Evolutionary conservation across 2,888 invertebrate species (phyloP), one percentile per base, ranked within the genome.

Genomic region (Camponotus fellah): DNA sequence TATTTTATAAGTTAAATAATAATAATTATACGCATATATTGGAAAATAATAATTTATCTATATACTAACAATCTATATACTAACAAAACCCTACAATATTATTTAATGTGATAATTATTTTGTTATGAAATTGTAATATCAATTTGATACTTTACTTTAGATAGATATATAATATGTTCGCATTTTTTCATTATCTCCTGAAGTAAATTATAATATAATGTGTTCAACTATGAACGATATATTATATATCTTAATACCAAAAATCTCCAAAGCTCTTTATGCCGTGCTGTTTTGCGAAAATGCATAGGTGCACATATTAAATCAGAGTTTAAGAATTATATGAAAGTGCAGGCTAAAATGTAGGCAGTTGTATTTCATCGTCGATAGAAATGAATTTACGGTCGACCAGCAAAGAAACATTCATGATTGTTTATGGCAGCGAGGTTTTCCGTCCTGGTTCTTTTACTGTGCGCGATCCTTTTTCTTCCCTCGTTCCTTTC

Each of bases 381-480:
- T 89, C 85, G 90, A 90, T 90, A 86, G 60, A 91, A 91, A 91
- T 91, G 91, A 92, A 93, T 93, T 93, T 93, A 93, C 83, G 89
- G 71, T 72, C 53, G 46, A 49, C 81, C 71, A 79, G 85, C 84
- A 84, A 90, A 89, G 86, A 89, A 92, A 90, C 90, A 90, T 92
- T 92, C 89, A 91, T 90, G 91, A 92, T 93, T 93, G 92, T 93
- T 93, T 92, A 92, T 83, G 72, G 85, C 68, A 62, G 72, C 76
- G 64, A 72, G 86, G 84, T 81, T 75, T 85, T 85, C 84, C 76
- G 37, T 46, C 46, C 58, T 34, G 46, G 46, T 32, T 53, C 32
- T 34, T 40, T 40, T 53, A n/a, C 49, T 8, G 49, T 8, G 17
- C 40, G 34, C 53, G 12, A 34, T 79, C 40, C 49, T 74, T 74